Conservation (phyloP, 2,113 vertebrate species). For the Parus major region DNA sequence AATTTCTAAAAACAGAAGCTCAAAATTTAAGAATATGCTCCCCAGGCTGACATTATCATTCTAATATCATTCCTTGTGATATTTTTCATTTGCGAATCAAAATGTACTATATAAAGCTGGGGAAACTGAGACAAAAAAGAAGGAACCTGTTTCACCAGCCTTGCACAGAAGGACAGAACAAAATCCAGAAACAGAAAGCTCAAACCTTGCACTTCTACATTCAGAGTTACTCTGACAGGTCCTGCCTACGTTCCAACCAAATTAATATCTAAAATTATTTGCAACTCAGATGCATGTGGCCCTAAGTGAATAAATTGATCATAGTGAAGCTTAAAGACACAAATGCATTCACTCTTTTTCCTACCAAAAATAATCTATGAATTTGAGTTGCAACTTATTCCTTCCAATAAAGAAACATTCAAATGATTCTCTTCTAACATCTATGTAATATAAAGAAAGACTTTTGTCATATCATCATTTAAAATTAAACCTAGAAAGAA, state of each 20-base stretch:
- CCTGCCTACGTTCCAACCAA: background rate
- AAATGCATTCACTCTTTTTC: background rate
- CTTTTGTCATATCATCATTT: background rate
- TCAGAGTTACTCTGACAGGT: background rate
- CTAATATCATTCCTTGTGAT: background rate
- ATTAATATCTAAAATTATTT: background rate
- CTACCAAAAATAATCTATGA: background rate
- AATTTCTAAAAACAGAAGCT: constrained; percentile 39
- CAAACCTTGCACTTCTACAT: background rate
- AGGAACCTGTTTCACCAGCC: background rate
- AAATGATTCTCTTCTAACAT: background rate
- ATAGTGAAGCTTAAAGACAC: background rate
- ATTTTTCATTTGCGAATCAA: background rate
- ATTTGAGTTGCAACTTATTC: background rate
- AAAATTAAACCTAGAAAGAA: constrained; percentile 3
- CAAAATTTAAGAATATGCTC: constrained; percentile 7
- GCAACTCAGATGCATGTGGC: background rate
- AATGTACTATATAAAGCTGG: background rate
- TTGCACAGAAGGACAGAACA: background rate
- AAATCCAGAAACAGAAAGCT: background rate
- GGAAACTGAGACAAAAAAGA: background rate
- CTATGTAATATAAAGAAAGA: background rate
- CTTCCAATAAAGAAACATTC: background rate
- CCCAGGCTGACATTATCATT: background rate
- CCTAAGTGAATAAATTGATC: background rate